These are phyloP conservation scores for Neosilurus hyrtlii DNA, from an alignment of 2,797 vertebrate species.

Conservation along the genomic window DNA sequence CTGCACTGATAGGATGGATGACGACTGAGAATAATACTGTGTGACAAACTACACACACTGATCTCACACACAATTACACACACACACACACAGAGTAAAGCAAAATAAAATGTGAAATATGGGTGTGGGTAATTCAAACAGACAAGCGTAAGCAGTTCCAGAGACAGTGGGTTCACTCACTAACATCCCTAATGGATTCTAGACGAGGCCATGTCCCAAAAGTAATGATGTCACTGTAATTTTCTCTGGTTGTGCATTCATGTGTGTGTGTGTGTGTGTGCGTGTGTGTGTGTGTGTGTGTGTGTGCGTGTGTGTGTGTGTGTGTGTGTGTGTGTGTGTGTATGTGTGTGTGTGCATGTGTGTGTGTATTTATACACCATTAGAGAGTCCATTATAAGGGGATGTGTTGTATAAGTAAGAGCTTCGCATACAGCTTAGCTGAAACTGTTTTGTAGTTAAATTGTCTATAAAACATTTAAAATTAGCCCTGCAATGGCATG, in stretches of 20 bases:
- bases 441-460: not conserved
- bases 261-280: not conserved
- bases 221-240: conserved; percentile 19
- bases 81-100: not conserved
- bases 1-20: not conserved
- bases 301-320: not conserved
- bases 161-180: conserved; percentile 9
- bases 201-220: conserved; percentile 15
- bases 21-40: not conserved
- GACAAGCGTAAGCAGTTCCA: conserved; percentile 11
- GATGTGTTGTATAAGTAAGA: not conserved
- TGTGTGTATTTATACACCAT: no score
- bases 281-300: not conserved
- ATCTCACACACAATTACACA: not conserved
- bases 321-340: not conserved
- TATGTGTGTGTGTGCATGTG: not conserved
- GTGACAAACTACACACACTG: not conserved
- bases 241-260: not conserved
- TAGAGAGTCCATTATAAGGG: not conserved
- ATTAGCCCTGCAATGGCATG: no score
- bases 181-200: conserved; percentile 23
- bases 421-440: not conserved
- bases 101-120: conserved; percentile 28
- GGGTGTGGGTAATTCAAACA: conserved; percentile 6
- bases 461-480: not conserved